These are phyloP conservation scores for Lepisosteus osseus DNA, from an alignment of 2,113 vertebrate genomes.

Conservation along the genomic window DNA sequence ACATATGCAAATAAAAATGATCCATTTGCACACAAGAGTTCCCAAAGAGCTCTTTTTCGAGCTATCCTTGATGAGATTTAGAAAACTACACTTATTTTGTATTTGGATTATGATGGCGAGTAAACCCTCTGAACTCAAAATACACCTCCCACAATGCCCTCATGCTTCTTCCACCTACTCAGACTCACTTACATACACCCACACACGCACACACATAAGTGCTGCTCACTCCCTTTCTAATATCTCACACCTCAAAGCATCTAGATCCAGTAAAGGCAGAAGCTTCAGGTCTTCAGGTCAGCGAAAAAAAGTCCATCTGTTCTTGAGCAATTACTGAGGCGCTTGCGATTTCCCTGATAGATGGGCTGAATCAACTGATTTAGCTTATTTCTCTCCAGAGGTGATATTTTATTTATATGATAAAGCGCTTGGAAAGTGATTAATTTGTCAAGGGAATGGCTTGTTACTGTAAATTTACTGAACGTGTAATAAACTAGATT, in stretches of 20 bases:
- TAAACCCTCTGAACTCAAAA: too few species aligned
- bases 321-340: constrained; percentile 45
- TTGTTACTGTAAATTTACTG: constrained; percentile 82
- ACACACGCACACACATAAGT: background rate
- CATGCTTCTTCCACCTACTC: too few species aligned
- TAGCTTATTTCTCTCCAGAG: constrained; percentile 60
- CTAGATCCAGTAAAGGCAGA: constrained; percentile 24
- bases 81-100: too few species aligned
- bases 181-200: background rate
- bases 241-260: constrained; percentile 31
- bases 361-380: constrained; percentile 63
- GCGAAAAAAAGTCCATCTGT: constrained; percentile 51
- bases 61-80: too few species aligned
- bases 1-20: constrained; percentile 10
- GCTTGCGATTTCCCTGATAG: constrained; percentile 52
- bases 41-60: too few species aligned
- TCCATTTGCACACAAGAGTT: background rate
- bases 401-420: constrained; percentile 77
- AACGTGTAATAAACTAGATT: constrained; percentile 83
- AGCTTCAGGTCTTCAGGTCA: constrained; percentile 32
- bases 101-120: too few species aligned
- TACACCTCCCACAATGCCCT: too few species aligned
- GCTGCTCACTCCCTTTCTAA: constrained; percentile 24
- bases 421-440: constrained; percentile 72
- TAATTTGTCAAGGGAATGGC: constrained; percentile 72